Percentiles rank a stretch among this genome's conserved stretches.
Evolutionary conservation across 2,113 vertebrate genomes (phyloP).

Genomic region (Mesitornis unicolor): DNA sequence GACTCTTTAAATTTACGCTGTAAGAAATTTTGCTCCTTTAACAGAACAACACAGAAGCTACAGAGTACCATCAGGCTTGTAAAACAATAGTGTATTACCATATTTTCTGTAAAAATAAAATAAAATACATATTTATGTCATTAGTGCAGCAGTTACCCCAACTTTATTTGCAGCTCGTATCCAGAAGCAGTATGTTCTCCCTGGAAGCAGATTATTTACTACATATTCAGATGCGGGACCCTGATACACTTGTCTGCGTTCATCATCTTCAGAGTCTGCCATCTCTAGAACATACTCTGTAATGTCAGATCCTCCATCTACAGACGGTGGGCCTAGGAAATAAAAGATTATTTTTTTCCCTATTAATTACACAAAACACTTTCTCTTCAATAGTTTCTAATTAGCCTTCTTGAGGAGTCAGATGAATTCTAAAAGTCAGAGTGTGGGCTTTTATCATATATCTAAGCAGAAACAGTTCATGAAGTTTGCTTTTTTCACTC

Average conservation of each 20-base stretch:
- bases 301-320: slow-evolving; percentile 66
- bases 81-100: neutral
- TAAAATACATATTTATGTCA: rapidly evolving
- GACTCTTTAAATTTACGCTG: neutral
- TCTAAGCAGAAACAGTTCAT: neutral
- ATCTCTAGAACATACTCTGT: slow-evolving; percentile 69
- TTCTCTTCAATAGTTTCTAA: neutral
- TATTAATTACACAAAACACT: neutral
- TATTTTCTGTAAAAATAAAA: no score
- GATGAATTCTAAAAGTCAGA: neutral
- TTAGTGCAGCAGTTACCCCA: slow-evolving; percentile 42
- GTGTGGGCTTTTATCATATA: neutral
- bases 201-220: slow-evolving; percentile 70
- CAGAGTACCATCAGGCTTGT: neutral
- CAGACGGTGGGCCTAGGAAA: slow-evolving; percentile 59
- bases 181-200: slow-evolving; percentile 73
- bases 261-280: slow-evolving; percentile 17
- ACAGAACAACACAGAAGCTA: neutral
- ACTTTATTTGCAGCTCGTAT: slow-evolving; percentile 71
- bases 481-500: neutral
- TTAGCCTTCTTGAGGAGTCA: neutral
- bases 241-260: slow-evolving; percentile 58
- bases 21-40: neutral
- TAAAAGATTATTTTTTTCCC: neutral
- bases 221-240: slow-evolving; percentile 54